Conservation (phyloP, 2,888 invertebrate species). For the Conops quadrifasciatus region DNA sequence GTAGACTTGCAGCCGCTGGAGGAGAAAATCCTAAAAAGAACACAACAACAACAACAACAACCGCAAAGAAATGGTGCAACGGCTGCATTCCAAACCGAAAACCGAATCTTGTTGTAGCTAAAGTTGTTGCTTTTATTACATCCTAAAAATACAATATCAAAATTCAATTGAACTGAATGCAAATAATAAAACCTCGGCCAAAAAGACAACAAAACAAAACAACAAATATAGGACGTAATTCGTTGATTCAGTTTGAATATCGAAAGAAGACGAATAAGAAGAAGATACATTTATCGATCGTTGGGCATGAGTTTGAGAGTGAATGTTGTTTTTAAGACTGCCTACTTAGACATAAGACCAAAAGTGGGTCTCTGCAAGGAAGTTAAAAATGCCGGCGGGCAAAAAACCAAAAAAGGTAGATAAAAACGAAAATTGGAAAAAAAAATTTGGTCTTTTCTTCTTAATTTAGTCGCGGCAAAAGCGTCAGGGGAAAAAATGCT, state of each 20-base stretch:
- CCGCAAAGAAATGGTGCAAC: not conserved
- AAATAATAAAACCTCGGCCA: not conserved
- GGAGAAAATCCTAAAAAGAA: not conserved
- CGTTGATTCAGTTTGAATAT: slow-evolving; percentile 8
- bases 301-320: slow-evolving; percentile 1
- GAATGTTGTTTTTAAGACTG: slow-evolving; percentile 4
- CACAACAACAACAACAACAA: not conserved
- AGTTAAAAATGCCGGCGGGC: slow-evolving; percentile 18
- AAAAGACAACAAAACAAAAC: not conserved
- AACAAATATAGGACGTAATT: not conserved
- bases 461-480: slow-evolving; percentile 24
- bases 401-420: slow-evolving; percentile 5
- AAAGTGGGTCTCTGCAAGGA: slow-evolving; percentile 25
- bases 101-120: not conserved
- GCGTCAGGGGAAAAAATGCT: slow-evolving; percentile 10
- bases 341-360: slow-evolving; percentile 4
- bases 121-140: not conserved
- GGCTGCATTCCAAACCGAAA: not conserved
- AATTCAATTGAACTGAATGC: not conserved
- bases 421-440: not conserved
- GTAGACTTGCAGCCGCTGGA: slow-evolving; percentile 2
- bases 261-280: not conserved
- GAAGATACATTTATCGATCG: slow-evolving; percentile 3
- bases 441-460: not conserved
- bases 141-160: slow-evolving; percentile 11